phyloP scores from a whole-genome alignment of 2,797 vertebrate genomes.

The Cephalopachus bancanus region DNA sequence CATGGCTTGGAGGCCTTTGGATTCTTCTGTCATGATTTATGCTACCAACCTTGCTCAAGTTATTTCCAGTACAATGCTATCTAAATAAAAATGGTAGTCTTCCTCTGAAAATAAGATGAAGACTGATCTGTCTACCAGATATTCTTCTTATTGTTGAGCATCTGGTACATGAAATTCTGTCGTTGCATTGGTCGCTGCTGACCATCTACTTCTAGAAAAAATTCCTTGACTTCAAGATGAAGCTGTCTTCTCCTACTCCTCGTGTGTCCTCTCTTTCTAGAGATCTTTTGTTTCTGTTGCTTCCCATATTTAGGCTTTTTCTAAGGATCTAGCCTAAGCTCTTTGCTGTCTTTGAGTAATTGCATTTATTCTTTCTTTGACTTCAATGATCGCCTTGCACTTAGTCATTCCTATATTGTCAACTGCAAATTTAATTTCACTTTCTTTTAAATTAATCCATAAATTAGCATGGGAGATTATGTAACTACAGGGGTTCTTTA shows the following conservation, averaged over 20 bases:
- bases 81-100: not conserved
- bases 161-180: not conserved
- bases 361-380: constrained; percentile 4
- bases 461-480: not conserved
- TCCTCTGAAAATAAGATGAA: not conserved
- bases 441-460: not conserved
- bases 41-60: not conserved
- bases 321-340: not conserved
- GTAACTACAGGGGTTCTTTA: not conserved
- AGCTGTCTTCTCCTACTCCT: not conserved
- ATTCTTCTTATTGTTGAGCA: not conserved
- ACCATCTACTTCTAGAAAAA: not conserved
- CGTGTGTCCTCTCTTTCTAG: not conserved
- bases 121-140: not conserved
- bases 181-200: not conserved
- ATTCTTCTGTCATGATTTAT: not conserved
- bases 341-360: not conserved
- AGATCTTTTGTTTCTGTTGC: not conserved
- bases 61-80: not conserved
- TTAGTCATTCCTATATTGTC: not conserved
- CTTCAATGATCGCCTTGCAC: not conserved
- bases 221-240: not conserved
- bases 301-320: not conserved
- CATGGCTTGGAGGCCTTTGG: not conserved
- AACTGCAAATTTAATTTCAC: not conserved